A percentile compares a stretch with the other conserved stretches of the same genome.
Evolutionary conservation across 64 coral and sea anemone species (phyloP).

Genomic region (Montipora efflorescens): DNA sequence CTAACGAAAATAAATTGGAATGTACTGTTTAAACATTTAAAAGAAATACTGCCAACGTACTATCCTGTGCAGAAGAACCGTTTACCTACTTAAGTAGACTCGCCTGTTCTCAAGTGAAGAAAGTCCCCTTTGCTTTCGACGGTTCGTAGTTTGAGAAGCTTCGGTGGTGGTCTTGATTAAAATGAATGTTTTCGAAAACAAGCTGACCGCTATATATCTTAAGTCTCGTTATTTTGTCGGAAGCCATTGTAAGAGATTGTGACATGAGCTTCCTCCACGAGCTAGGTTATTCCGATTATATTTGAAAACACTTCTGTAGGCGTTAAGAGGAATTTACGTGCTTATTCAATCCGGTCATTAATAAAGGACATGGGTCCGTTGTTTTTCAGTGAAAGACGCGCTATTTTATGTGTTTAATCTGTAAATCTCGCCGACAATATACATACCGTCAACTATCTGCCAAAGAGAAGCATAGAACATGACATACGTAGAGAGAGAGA

Average conservation of each 20-base stretch:
- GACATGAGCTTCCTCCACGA: slow-evolving; percentile 7
- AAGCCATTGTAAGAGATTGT: not conserved
- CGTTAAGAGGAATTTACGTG: not conserved
- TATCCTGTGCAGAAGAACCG: no score
- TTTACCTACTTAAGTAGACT: no score
- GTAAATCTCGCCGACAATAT: not conserved
- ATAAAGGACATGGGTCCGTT: not conserved
- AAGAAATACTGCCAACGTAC: no score
- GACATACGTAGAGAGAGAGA: no score
- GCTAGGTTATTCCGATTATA: not conserved
- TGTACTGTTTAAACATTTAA: no score
- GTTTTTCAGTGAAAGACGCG: not conserved
- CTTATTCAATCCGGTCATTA: not conserved
- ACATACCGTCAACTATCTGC: not conserved
- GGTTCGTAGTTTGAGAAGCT: not conserved
- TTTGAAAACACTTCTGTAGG: slow-evolving; percentile 2
- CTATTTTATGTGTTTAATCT: not conserved
- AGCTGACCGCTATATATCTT: not conserved
- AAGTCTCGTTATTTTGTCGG: not conserved
- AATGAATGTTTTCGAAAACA: not conserved
- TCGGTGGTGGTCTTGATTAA: not conserved
- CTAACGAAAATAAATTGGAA: no score
- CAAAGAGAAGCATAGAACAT: no score
- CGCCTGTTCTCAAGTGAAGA: not conserved
- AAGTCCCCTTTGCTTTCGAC: not conserved